These are phyloP conservation scores for Linnaemya vulpina DNA, from an alignment of 2,888 invertebrate species.

Conservation along the genomic window DNA sequence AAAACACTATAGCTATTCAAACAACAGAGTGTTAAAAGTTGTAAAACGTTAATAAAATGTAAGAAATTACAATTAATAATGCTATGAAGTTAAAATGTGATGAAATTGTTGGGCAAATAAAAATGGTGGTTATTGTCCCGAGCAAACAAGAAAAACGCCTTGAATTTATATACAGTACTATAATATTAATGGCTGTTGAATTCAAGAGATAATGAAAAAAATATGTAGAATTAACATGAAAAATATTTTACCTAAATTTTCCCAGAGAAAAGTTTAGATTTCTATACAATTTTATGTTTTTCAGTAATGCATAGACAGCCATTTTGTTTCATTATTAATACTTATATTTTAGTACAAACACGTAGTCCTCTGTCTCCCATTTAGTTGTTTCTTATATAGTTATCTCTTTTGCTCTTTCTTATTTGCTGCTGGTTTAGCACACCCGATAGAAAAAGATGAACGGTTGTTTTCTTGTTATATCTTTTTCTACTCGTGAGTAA, in stretches of 20 bases:
- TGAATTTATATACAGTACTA: slow-evolving; percentile 21
- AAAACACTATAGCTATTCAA: slow-evolving; percentile 27
- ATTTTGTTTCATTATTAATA: slow-evolving; percentile 78
- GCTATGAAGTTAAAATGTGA: slow-evolving; percentile 64
- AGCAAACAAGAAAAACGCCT: slow-evolving; percentile 57
- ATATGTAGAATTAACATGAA: background rate
- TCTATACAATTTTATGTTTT: slow-evolving; percentile 61
- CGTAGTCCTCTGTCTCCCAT: slow-evolving; percentile 69
- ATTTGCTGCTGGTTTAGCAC: slow-evolving; percentile 59
- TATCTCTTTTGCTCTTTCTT: slow-evolving; percentile 70
- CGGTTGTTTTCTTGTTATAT: slow-evolving; percentile 52
- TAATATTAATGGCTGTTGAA: background rate
- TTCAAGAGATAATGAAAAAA: slow-evolving; percentile 7
- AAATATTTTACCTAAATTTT: slow-evolving; percentile 2
- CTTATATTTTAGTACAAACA: slow-evolving; percentile 73
- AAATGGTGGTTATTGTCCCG: slow-evolving; percentile 59
- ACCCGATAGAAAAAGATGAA: slow-evolving; percentile 66
- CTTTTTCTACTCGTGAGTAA: slow-evolving; percentile 76
- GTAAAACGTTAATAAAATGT: slow-evolving; percentile 53
- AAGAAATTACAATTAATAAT: slow-evolving; percentile 43
- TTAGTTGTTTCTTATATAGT: slow-evolving; percentile 45
- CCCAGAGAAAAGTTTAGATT: background rate
- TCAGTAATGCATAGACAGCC: slow-evolving; percentile 75
- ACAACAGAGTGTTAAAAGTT: slow-evolving; percentile 42
- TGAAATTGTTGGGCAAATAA: slow-evolving; percentile 64